Base-by-base conservation (phyloP, 1,140 invertebrate species). In the Idris sp. region DNA sequence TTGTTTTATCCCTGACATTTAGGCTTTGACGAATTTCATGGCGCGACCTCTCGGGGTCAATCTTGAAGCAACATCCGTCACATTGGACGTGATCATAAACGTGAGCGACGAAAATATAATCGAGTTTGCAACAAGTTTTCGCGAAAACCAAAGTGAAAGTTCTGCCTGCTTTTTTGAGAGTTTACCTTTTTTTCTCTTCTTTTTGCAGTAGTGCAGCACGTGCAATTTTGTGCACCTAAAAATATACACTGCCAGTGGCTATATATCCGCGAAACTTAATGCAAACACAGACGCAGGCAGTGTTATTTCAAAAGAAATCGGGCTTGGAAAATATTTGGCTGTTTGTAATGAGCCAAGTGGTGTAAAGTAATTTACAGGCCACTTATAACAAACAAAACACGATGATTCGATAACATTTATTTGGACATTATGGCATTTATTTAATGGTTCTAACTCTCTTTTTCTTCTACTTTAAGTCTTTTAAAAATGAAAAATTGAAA, bases 291-390 rank as follows among this genome's bases (percentile, higher is more conserved):
- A 49, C 58, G 79, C 30, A n/a, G 54, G 59, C 53, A 38, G 48
- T 79, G 80, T 80, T 80, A 77, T 77, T 81, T 81, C 79, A 80
- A 79, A 79, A 77, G 75, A 79, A 80, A 79, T 81, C 76, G 65
- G 33, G 40, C 40, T 78, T 46, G 25, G 78, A 82, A 81, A 81
- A 81, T 80, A 79, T 80, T 82, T 80, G 77, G 62, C 49, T 48
- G 67, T 59, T 67, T 51, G 59, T 71, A 71, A 71, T 59, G 54
- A 62, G 56, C 51, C 31, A 19, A 59, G 62, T 64, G 48, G 35
- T 67, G 58, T 71, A 76, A 72, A 61, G 58, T 41, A 73, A 77
- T 69, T 73, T 69, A 62, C 61, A 46, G 51, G 31, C 35, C 64
- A 56, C 58, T 71, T 73, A 65, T 26, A 28, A 19, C 30, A 61